Percentiles rank a stretch among this genome's conserved stretches.
phyloP scores from a whole-genome alignment of 2,797 vertebrate genomes.

The Nyctalus aviator region DNA sequence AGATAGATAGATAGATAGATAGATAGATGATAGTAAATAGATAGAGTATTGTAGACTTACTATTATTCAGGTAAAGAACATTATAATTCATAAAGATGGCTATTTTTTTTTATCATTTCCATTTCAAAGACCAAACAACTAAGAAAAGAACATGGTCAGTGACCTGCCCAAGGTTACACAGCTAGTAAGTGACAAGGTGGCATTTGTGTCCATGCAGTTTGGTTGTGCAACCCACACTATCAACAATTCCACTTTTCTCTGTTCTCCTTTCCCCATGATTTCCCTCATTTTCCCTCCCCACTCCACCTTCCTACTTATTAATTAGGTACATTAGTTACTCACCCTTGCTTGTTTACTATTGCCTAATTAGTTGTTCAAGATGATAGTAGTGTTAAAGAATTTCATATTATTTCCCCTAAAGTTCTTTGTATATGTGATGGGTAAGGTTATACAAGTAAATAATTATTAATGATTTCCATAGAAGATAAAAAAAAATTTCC shows the following conservation, averaged over 20 bases:
- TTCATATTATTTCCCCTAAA: neutral
- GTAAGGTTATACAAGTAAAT: neutral
- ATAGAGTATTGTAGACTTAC: neutral
- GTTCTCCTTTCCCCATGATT: neutral
- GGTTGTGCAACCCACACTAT: fast-evolving
- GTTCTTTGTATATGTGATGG: neutral
- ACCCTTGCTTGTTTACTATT: neutral
- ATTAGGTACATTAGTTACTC: neutral
- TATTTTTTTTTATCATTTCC: neutral
- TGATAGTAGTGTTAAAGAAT: neutral
- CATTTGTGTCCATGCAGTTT: neutral
- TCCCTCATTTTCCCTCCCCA: neutral
- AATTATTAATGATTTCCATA: neutral
- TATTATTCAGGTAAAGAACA: neutral
- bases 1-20: neutral
- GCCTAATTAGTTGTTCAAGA: neutral
- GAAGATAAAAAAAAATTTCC: neutral
- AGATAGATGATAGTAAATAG: too few relatives aligned
- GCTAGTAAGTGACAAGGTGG: neutral
- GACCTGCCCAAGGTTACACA: neutral
- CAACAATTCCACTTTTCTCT: too few relatives aligned
- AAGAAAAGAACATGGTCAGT: neutral
- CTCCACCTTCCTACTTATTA: neutral
- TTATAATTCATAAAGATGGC: neutral
- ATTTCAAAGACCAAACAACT: neutral